Evolutionary conservation across 2,113 vertebrate species (phyloP).

Genomic region (Barnardius zonarius): DNA sequence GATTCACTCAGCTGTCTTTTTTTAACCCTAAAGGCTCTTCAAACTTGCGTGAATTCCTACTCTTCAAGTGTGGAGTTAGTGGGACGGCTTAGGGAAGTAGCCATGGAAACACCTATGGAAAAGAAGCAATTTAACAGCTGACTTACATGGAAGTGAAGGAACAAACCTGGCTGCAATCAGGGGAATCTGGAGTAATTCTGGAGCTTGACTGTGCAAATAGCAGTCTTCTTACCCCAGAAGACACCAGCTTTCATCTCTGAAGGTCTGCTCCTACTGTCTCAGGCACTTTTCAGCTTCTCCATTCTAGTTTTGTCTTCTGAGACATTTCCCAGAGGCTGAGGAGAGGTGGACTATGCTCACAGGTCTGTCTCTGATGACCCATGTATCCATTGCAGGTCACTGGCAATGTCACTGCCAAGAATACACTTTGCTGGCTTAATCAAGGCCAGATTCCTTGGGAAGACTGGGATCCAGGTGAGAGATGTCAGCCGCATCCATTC

Average conservation of each 20-base stretch:
- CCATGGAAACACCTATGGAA: not conserved
- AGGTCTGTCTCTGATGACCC: not conserved
- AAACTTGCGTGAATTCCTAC: not conserved
- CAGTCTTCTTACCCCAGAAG: not conserved
- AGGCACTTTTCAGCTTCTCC: not conserved
- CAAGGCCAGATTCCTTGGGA: not conserved
- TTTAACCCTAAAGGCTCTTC: not conserved
- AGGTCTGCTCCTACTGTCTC: not conserved
- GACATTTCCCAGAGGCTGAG: accelerated
- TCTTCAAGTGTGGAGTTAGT: not conserved
- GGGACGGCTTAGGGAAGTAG: not conserved
- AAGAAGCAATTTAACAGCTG: not conserved
- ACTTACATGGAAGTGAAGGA: not conserved
- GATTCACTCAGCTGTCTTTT: not conserved
- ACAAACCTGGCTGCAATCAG: not conserved
- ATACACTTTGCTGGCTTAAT: not conserved
- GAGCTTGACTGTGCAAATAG: not conserved
- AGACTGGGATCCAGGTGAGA: not conserved
- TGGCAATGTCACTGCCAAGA: not conserved
- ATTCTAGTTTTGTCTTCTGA: not conserved
- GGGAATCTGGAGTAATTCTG: not conserved
- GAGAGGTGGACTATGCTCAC: not conserved
- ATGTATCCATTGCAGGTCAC: accelerated
- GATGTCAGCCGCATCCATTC: accelerated
- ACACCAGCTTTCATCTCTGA: not conserved